phyloP scores from a whole-genome alignment of 2,888 invertebrate species.

The Nemotelus pantherinus region DNA sequence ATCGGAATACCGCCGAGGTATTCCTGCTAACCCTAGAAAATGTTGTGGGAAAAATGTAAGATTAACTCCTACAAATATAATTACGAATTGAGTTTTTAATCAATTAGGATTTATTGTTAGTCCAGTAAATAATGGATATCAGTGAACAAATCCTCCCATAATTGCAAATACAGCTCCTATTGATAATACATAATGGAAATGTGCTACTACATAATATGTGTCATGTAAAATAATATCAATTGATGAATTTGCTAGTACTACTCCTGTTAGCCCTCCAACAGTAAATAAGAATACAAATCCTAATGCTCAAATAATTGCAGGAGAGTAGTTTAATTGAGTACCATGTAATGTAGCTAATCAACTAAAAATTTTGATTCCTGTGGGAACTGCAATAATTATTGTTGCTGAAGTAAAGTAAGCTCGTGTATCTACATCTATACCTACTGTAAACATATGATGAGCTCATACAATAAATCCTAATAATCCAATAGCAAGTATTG shows the following conservation, averaged over 20 bases:
- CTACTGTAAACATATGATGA: too few relatives aligned
- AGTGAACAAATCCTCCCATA: constrained; percentile 77
- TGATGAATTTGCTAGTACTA: constrained; percentile 75
- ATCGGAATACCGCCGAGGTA: constrained; percentile 81
- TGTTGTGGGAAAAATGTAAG: constrained; percentile 84
- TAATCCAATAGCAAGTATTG: too few relatives aligned
- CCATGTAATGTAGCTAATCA: constrained; percentile 79
- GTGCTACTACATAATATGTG: constrained; percentile 86
- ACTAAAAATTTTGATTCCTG: constrained; percentile 85
- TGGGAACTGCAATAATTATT: too few relatives aligned
- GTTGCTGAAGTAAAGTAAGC: too few relatives aligned
- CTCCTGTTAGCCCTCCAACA: constrained; percentile 76
- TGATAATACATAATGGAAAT: constrained; percentile 83
- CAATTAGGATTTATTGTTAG: constrained; percentile 68
- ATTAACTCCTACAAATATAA: constrained; percentile 81
- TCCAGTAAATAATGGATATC: constrained; percentile 76
- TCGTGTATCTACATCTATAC: too few relatives aligned
- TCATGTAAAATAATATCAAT: constrained; percentile 82
- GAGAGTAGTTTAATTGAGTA: constrained; percentile 69
- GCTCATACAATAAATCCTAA: too few relatives aligned
- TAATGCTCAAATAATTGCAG: constrained; percentile 73
- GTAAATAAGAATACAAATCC: constrained; percentile 84
- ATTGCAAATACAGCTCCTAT: constrained; percentile 84
- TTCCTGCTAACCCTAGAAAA: constrained; percentile 75
- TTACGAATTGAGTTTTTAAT: constrained; percentile 76